A percentile compares a stretch with the other conserved stretches of the same genome.
Conservation (phyloP, 2,113 vertebrate genomes). For the Lampris megalopsis region DNA sequence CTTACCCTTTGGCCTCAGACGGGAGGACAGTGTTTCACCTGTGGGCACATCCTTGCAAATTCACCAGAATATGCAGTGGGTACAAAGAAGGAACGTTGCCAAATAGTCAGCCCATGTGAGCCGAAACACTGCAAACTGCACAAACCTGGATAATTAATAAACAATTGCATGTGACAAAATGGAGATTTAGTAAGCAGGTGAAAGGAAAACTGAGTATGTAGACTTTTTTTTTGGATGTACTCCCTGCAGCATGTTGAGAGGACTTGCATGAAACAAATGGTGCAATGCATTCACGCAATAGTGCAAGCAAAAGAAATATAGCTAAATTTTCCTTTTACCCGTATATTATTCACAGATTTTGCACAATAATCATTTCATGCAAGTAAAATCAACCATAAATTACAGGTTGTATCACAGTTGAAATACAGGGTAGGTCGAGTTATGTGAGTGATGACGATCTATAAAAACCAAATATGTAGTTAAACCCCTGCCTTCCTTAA, state of each 20-base stretch:
- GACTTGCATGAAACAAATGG: conserved; percentile 8
- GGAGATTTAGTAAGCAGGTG: too few species aligned
- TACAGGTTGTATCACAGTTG: not conserved
- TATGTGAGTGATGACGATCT: too few species aligned
- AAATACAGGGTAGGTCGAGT: not conserved
- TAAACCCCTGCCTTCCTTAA: not conserved
- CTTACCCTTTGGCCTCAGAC: conserved; percentile 4
- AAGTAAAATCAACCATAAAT: not conserved
- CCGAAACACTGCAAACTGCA: too few species aligned
- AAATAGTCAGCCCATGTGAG: too few species aligned
- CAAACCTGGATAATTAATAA: too few species aligned
- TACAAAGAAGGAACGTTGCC: too few species aligned
- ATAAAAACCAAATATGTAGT: not conserved
- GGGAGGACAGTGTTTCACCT: conserved; percentile 35
- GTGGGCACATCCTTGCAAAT: conserved; percentile 33
- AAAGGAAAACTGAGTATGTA: too few species aligned
- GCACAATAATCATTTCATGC: not conserved
- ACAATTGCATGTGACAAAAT: too few species aligned
- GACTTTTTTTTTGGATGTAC: too few species aligned
- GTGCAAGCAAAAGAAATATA: not conserved
- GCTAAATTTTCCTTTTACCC: not conserved
- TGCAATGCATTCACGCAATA: not conserved
- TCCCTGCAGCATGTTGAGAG: not conserved
- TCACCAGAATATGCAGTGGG: not conserved
- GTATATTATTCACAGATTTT: not conserved